phyloP scores from a whole-genome alignment of 2,888 invertebrate genomes.

The Tillus elongatus region DNA sequence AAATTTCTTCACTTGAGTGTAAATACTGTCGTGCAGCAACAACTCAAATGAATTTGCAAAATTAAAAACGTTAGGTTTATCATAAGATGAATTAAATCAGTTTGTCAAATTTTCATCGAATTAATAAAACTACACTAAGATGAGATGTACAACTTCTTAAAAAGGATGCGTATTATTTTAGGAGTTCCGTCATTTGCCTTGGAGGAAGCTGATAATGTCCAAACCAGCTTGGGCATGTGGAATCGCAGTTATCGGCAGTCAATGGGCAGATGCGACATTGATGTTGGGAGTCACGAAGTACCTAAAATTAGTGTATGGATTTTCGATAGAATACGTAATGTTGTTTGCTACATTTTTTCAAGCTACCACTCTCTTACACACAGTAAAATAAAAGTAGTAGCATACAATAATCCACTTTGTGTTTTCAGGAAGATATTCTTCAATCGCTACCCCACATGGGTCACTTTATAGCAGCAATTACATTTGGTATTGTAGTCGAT shows the following conservation, averaged over 20 bases:
- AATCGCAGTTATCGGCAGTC: constrained; percentile 49
- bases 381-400: too few species aligned
- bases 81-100: too few species aligned
- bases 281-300: constrained; percentile 51
- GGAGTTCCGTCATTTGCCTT: constrained; percentile 43
- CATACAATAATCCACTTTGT: too few species aligned
- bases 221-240: constrained; percentile 53
- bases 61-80: too few species aligned
- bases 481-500: constrained; percentile 49
- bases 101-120: too few species aligned
- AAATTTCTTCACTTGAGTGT: too few species aligned
- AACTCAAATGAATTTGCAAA: too few species aligned
- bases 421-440: constrained; percentile 45
- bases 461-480: constrained; percentile 48
- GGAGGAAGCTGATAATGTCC: constrained; percentile 46
- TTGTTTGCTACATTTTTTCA: too few species aligned
- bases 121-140: too few species aligned
- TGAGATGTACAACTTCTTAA: too few species aligned
- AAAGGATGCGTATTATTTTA: constrained; percentile 16
- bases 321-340: constrained; percentile 49
- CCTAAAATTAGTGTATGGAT: constrained; percentile 50
- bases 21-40: too few species aligned
- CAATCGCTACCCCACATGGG: constrained; percentile 50
- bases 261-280: constrained; percentile 52
- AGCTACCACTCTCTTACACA: too few species aligned